Conservation (phyloP, 1,140 invertebrate species). For the Penaeus chinensis region DNA sequence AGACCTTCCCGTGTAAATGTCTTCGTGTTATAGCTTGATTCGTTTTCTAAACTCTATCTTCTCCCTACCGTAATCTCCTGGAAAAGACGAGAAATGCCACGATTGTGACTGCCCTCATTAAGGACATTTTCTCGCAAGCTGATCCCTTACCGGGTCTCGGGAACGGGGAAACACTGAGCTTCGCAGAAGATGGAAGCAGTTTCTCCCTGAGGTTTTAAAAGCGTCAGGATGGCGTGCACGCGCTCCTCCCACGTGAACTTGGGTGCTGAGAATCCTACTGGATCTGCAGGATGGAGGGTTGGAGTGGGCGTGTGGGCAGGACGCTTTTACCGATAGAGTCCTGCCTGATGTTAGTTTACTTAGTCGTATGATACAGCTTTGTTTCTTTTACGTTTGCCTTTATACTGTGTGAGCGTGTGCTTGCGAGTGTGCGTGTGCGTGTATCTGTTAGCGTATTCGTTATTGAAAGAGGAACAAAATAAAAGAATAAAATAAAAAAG, state of each 20-base stretch:
- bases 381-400: too few relatives aligned
- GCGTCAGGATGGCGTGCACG: constrained; percentile 63
- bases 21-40: too few relatives aligned
- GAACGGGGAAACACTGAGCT: constrained; percentile 77
- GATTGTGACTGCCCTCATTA: too few relatives aligned
- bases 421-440: background rate
- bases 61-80: too few relatives aligned
- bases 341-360: too few relatives aligned
- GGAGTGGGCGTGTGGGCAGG: background rate
- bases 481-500: background rate
- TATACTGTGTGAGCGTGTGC: background rate
- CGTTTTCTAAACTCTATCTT: too few relatives aligned
- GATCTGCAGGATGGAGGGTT: constrained; percentile 70
- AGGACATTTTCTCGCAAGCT: too few relatives aligned
- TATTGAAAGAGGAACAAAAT: background rate
- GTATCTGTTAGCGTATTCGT: background rate
- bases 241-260: constrained; percentile 67
- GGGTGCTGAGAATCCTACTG: constrained; percentile 75
- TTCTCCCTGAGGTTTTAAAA: constrained; percentile 63
- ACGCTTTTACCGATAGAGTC: background rate
- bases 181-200: constrained; percentile 73
- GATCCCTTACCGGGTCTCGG: constrained; percentile 74
- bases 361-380: too few relatives aligned
- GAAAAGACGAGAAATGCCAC: too few relatives aligned
- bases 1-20: too few relatives aligned